Base-by-base conservation (phyloP, 2,797 vertebrate genomes). In the Microctenopoma lineatum region DNA sequence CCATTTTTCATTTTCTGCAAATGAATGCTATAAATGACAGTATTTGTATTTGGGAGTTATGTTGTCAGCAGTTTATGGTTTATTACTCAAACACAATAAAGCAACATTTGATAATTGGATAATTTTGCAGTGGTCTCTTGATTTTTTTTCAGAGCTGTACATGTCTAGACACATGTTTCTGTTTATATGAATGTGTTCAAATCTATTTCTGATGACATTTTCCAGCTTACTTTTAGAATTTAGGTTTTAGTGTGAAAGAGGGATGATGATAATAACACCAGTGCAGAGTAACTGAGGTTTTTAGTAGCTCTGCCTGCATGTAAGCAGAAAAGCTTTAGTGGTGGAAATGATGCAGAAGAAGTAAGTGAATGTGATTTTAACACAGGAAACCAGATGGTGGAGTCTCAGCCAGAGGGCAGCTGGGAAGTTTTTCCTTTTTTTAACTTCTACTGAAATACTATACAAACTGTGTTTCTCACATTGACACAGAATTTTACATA, bases 331-430 rank as follows among this genome's bases (percentile, higher is more conserved):
- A 60, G 39, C 9, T 52, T 48, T 67, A 75, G 65, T 47, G 59
- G 42, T 70, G 67, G 70, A 73, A 84, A 76, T 66, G 65, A 77
- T 78, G 79, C 73, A 79, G 75, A 85, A 75, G 54, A 62, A 73
- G 44, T 44, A 79, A 83, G 85, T 72, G 21, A 70, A 70, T 69
- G 42, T 48, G 57, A 62, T 70, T 67, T 63, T 54, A 38, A 47
- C 38, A 76, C 66, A 76, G 64, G 54, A 65, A 79, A 73, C 50
- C 81, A 85, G 83, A 84, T 80, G 84, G 72, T 66, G 55, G 25
- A 75, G 3, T 56, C 55, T 70, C 14, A 78, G 66, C 59, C 61
- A 46, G 18, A 70, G 69, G 66, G 71, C 48, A 1, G 45, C 29
- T 15, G 2, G 59, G 12, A 62, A 66, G 63, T 36, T 51, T 60